A percentile compares a stretch with the other conserved stretches of the same genome.
phyloP scores from a whole-genome alignment of 2,113 vertebrate species.

The Elanus axillaris region DNA sequence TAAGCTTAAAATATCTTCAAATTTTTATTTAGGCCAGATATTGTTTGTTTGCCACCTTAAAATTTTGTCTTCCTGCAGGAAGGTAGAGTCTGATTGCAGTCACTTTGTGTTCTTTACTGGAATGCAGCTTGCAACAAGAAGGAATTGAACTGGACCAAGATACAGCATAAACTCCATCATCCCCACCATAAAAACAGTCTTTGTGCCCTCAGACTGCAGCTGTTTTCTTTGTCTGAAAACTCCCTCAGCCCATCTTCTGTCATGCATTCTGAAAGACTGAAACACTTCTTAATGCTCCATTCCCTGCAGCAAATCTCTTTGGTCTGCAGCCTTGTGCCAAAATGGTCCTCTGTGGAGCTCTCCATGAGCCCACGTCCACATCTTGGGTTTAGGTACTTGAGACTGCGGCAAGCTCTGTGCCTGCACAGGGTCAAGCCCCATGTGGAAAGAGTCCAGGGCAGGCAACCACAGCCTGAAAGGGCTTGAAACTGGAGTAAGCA shows the following conservation, averaged over 20 bases:
- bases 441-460: fast-evolving
- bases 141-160: background rate
- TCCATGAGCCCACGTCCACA: fast-evolving
- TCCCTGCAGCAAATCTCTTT: background rate
- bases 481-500: background rate
- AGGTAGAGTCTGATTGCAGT: background rate
- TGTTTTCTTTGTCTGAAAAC: background rate
- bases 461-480: background rate
- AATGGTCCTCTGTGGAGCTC: background rate
- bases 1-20: background rate
- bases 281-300: background rate
- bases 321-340: background rate
- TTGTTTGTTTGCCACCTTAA: background rate
- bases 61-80: background rate
- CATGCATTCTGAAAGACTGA: background rate
- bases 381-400: fast-evolving
- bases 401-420: background rate
- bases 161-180: background rate
- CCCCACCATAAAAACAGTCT: background rate
- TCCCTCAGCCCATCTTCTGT: background rate
- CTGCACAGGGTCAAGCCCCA: background rate
- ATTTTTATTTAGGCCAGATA: background rate
- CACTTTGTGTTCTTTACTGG: background rate
- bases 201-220: background rate
- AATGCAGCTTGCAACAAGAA: background rate